These are phyloP conservation scores for Stylophora pistillata DNA, from an alignment of 64 coral and sea anemone species.

Conservation along the genomic window DNA sequence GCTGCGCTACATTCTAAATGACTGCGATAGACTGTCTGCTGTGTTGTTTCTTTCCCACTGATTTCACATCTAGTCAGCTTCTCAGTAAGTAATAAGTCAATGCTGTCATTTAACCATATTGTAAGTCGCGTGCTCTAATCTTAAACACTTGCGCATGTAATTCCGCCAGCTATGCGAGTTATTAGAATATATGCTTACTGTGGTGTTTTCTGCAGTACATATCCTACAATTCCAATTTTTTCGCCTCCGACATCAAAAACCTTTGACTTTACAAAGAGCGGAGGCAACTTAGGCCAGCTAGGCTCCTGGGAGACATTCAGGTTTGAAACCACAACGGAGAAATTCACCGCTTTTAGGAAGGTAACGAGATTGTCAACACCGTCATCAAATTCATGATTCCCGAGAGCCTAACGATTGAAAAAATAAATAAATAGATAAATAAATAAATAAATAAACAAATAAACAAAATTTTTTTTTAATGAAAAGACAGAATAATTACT, in stretches of 20 bases:
- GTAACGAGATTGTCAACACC: slow-evolving; percentile 68
- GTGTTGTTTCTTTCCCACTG: too few relatives aligned
- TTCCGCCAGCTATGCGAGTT: too few relatives aligned
- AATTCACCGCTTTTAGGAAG: slow-evolving; percentile 67
- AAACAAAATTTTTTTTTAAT: too few relatives aligned
- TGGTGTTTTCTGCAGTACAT: slow-evolving; percentile 53
- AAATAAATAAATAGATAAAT: neutral
- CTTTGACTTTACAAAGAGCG: slow-evolving; percentile 52
- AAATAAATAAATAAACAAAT: too few relatives aligned
- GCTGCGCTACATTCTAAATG: too few relatives aligned
- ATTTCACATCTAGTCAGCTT: too few relatives aligned
- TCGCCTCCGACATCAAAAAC: slow-evolving; percentile 71
- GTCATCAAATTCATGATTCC: slow-evolving; percentile 98
- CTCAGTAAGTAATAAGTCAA: too few relatives aligned
- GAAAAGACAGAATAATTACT: too few relatives aligned
- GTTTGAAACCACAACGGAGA: slow-evolving; percentile 85
- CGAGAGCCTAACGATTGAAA: slow-evolving; percentile 63
- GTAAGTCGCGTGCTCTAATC: too few relatives aligned
- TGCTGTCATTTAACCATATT: too few relatives aligned
- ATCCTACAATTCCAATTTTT: slow-evolving; percentile 89
- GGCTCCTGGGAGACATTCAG: slow-evolving; percentile 72
- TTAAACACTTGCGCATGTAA: too few relatives aligned
- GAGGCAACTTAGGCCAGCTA: slow-evolving; percentile 47
- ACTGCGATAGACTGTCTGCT: too few relatives aligned
- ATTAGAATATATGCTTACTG: slow-evolving; percentile 8